phyloP scores from a whole-genome alignment of 2,888 invertebrate species.

The Listrodromus nycthemerus region DNA sequence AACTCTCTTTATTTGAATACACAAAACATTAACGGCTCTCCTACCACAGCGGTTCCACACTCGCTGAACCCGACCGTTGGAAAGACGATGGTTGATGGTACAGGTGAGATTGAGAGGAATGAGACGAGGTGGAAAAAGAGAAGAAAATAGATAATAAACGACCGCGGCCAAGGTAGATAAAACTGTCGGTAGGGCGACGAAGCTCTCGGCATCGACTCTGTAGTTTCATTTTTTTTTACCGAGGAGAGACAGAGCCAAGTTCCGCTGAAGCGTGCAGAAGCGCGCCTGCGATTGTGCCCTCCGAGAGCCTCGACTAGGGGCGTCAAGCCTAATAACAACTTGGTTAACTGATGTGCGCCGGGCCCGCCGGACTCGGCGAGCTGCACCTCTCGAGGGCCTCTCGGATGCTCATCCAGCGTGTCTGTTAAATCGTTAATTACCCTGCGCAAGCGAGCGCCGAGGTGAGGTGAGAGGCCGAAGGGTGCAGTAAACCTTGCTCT shows the following conservation, averaged over 20 bases:
- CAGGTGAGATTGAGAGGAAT: constrained; percentile 15
- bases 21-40: constrained; percentile 81
- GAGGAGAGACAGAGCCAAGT: background rate
- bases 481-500: constrained; percentile 8
- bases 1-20: constrained; percentile 81
- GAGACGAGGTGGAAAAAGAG: constrained; percentile 27
- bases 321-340: constrained; percentile 78
- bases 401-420: constrained; percentile 76
- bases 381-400: constrained; percentile 61
- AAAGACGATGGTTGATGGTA: constrained; percentile 40
- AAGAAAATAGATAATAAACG: constrained; percentile 23
- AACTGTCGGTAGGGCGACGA: constrained; percentile 36
- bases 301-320: constrained; percentile 41
- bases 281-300: constrained; percentile 20
- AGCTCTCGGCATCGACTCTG: constrained; percentile 32
- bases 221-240: constrained; percentile 15
- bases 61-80: constrained; percentile 42
- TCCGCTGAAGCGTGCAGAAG: constrained; percentile 18
- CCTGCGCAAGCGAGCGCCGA: constrained; percentile 56
- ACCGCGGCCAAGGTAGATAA: constrained; percentile 29
- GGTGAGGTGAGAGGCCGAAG: constrained; percentile 43
- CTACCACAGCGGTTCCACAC: constrained; percentile 32
- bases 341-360: constrained; percentile 75
- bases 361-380: constrained; percentile 23
- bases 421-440: constrained; percentile 83